Percentiles rank a stretch among this genome's conserved stretches.
phyloP scores from a whole-genome alignment of 1,140 invertebrate species.

The Aphaenogaster ashmeadi region DNA sequence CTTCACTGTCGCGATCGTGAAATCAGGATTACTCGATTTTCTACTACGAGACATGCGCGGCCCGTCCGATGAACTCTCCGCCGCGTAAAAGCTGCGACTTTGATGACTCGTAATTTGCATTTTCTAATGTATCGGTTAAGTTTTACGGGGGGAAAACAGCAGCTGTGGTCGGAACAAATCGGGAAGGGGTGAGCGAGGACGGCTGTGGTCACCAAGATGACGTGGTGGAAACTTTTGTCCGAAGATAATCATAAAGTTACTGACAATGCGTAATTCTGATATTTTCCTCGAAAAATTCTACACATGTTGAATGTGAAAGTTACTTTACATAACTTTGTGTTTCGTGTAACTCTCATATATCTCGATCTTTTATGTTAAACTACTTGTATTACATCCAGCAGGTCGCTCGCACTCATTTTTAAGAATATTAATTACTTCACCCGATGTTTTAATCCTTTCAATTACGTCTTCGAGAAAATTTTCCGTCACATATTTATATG shows the following conservation, averaged over 20 bases:
- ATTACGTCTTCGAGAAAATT: background rate
- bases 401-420: background rate
- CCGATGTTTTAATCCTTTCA: too few species aligned
- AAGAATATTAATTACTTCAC: conserved; percentile 1
- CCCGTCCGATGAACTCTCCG: conserved; percentile 14
- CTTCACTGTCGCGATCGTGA: background rate
- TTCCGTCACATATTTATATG: background rate
- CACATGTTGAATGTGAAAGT: background rate
- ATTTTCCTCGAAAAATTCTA: conserved; percentile 34
- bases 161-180: conserved; percentile 31
- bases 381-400: background rate
- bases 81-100: conserved; percentile 5
- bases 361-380: background rate
- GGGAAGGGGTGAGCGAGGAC: background rate
- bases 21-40: conserved; percentile 27
- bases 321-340: conserved; percentile 20
- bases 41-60: conserved; percentile 28
- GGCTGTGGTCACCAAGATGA: background rate
- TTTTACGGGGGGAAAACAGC: conserved; percentile 32
- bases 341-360: background rate
- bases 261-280: conserved; percentile 6
- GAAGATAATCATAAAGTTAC: conserved; percentile 29
- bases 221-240: conserved; percentile 7
- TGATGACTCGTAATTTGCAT: conserved; percentile 48
- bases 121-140: conserved; percentile 23